Base-by-base conservation (phyloP, 2,113 vertebrate genomes). In the Lophius piscatorius region DNA sequence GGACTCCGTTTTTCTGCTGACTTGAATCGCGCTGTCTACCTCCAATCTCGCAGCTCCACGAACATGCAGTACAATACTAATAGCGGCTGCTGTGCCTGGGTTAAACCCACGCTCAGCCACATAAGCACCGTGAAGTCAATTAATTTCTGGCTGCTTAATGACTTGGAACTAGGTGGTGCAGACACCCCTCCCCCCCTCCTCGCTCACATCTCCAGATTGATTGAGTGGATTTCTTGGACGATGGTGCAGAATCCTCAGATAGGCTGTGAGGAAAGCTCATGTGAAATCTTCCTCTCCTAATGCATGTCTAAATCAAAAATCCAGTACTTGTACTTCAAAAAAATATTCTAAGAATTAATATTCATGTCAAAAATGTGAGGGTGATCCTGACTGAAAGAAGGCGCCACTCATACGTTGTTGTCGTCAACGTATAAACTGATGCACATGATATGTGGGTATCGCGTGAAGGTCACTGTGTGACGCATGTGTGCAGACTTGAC, bases 131-230 rank as follows among this genome's bases (percentile, higher is more conserved):
- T 83, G 78, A 84, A 89, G 86, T 89, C 89, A 89, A 90, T 91
- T 90, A 88, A 91, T 90, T 89, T 90, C 89, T 83, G 71, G 75
- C 76, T 88, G 89, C 84, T 90, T 90, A 91, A 91, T 90, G 90
- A 88, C 84, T 85, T 84, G 88, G 87, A 89, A 88, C 84, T 47
- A 76, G 74, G 70, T 70, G 74, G 71, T 72, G 86, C 77, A 70
- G 81, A 80, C 73, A 52, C 80, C 76, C 68, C 86, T 64, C 87
- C 67, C 77, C 76, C 87, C 66, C 77, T 74, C 67, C 65, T 79
- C 62, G 20, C 64, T 56, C 75, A 77, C 80, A 69, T 85, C 83
- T 68, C 64, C 29, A 73, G 71, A 83, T 86, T 89, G 82, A 88
- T 78, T 85, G 83, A 86, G 78, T 78, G 80, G 56, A 83, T 82